Evolutionary conservation across 92 coral and sea anemone species (phyloP), one percentile per base, ranked within the genome.

Genomic region (Actinostola sp.): DNA sequence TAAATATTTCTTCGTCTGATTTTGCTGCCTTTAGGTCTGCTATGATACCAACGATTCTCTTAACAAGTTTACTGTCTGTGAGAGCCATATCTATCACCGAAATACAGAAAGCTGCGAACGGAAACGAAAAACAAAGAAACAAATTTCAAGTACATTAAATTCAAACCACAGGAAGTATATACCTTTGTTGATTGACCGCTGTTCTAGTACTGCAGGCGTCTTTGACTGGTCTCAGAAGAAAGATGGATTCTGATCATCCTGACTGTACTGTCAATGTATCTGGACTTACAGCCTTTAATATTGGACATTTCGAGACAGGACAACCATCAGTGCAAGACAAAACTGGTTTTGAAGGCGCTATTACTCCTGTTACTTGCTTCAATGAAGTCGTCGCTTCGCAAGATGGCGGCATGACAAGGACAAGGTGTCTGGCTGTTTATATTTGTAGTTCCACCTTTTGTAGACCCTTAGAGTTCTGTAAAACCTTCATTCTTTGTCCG

Each of bases 361-460:
- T 83, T 49, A 53, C 83, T 16, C 71, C 91, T 20, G 87, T 72
- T 13, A 76, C 66, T 63, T 86, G 92, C 55, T 86, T 86, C 76
- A 70, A 58, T 14, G 92, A 86, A 48, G 87, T 82, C 38, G 87
- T 77, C 23, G 80, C 70, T 27, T 61, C 92, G 10, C 92, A 81
- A 61, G 81, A 81, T 71, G 73, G 39, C 52, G 80, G 75, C 63
- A 70, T 86, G 19, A 69, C 92, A 57, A 81, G 92, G 92, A 76
- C 64, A n/a, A n/a, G n/a, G n/a, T n/a, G n/a, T n/a, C n/a, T n/a
- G n/a, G n/a, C n/a, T n/a, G n/a, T n/a, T n/a, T n/a, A n/a, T n/a
- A n/a, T n/a, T n/a, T n/a, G n/a, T n/a, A n/a, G n/a, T n/a, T n/a
- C n/a, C n/a, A n/a, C n/a, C n/a, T n/a, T n/a, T n/a, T n/a, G n/a